Evolutionary conservation across 1,140 invertebrate genomes (phyloP).

Genomic region (Reticulitermes speratus): DNA sequence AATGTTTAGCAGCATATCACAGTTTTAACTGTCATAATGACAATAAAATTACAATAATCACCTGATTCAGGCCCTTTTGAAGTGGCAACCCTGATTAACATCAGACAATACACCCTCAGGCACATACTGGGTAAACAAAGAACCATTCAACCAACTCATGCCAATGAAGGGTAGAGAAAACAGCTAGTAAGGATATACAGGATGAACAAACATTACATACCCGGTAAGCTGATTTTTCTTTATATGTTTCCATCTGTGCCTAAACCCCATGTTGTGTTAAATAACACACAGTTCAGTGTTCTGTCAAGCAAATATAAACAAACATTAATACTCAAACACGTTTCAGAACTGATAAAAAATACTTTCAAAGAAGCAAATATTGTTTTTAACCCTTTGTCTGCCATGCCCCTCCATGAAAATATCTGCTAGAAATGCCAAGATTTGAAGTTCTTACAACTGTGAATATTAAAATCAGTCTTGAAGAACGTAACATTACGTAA

Average conservation of each 20-base stretch:
- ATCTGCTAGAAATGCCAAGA: neutral
- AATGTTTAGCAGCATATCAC: no score
- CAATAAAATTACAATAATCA: no score
- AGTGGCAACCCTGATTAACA: no score
- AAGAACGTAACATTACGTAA: no score
- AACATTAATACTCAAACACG: neutral
- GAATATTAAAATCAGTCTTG: no score
- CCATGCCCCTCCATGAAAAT: neutral
- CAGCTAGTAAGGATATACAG: slow-evolving; percentile 8
- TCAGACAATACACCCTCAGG: no score
- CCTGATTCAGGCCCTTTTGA: no score
- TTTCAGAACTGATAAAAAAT: neutral
- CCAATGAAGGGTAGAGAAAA: neutral
- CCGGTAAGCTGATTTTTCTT: slow-evolving; percentile 31
- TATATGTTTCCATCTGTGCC: neutral
- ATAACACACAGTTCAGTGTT: slow-evolving; percentile 1
- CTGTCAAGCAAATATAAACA: neutral
- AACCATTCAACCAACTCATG: slow-evolving; percentile 3
- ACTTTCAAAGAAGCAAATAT: neutral
- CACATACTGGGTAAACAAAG: neutral
- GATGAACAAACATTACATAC: slow-evolving; percentile 33
- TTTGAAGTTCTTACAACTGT: neutral
- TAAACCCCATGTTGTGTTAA: neutral
- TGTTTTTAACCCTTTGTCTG: neutral
- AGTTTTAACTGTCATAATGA: no score